These are phyloP conservation scores for Bombyx mandarina DNA, from an alignment of 1,140 invertebrate genomes.

Conservation along the genomic window DNA sequence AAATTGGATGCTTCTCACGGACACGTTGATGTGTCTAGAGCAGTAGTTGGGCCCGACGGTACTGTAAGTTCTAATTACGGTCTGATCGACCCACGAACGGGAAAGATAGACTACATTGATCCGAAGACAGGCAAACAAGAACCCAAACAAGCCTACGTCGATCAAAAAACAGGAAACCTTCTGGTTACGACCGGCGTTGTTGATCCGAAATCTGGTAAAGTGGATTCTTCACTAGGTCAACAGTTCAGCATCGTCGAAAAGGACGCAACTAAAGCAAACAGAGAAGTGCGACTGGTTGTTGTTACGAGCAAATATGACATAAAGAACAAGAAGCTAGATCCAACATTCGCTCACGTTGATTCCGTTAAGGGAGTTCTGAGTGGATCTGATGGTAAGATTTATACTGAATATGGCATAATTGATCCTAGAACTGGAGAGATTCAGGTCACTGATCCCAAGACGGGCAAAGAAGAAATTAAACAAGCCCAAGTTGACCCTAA, in stretches of 20 bases:
- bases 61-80: slow-evolving; percentile 72
- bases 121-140: slow-evolving; percentile 73
- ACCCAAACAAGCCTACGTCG: slow-evolving; percentile 61
- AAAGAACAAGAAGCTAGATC: slow-evolving; percentile 71
- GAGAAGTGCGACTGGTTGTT: slow-evolving; percentile 70
- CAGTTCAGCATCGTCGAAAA: slow-evolving; percentile 70
- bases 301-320: slow-evolving; percentile 73
- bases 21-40: slow-evolving; percentile 72
- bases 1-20: slow-evolving; percentile 72
- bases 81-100: slow-evolving; percentile 67
- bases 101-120: slow-evolving; percentile 71
- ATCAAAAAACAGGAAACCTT: slow-evolving; percentile 73
- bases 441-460: slow-evolving; percentile 70
- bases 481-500: slow-evolving; percentile 70
- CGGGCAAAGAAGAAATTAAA: slow-evolving; percentile 70
- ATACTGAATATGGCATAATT: slow-evolving; percentile 73
- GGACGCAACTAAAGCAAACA: slow-evolving; percentile 71
- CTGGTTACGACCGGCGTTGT: slow-evolving; percentile 68
- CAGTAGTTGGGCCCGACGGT: slow-evolving; percentile 68
- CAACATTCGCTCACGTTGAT: slow-evolving; percentile 71
- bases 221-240: slow-evolving; percentile 70
- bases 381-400: slow-evolving; percentile 71
- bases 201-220: slow-evolving; percentile 72
- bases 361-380: slow-evolving; percentile 71
- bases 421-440: slow-evolving; percentile 72